These are phyloP conservation scores for Hypotaenidia philippensis DNA, from an alignment of 2,797 vertebrate genomes.

Conservation along the genomic window DNA sequence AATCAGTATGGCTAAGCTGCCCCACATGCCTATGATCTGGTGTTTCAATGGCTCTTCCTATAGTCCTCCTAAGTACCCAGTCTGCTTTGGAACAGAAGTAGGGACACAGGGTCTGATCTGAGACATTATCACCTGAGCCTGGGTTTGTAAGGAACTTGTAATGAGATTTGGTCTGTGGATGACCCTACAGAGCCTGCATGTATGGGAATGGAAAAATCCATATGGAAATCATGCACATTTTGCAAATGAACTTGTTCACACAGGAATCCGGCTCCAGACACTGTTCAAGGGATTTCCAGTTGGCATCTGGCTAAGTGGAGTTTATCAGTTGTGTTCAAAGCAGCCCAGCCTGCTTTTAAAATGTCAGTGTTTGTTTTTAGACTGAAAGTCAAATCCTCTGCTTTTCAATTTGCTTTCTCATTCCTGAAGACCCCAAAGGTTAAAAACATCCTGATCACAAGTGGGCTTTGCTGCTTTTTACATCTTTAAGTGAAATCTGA, in stretches of 20 bases:
- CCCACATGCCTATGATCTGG: rapidly evolving
- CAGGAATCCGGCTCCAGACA: not conserved
- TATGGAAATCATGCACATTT: not conserved
- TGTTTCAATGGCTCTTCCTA: not conserved
- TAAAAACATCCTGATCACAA: not conserved
- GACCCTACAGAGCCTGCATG: not conserved
- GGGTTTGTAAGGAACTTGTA: not conserved
- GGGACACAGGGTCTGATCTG: not conserved
- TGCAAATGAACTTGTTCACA: not conserved
- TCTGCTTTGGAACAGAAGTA: not conserved
- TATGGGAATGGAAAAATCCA: not conserved
- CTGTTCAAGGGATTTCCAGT: not conserved
- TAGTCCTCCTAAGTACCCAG: not conserved
- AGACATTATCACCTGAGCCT: not conserved
- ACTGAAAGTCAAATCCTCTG: not conserved
- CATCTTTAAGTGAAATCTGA: not conserved
- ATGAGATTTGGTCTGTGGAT: rapidly evolving
- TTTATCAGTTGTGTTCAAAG: not conserved
- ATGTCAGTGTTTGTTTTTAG: not conserved
- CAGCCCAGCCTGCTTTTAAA: not conserved
- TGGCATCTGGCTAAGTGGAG: not conserved
- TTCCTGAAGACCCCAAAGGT: not conserved
- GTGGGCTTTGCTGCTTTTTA: not conserved
- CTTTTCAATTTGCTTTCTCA: not conserved
- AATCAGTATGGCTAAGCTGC: not conserved